Conservation (phyloP, 2,113 vertebrate genomes). For the Tricholaema leucomelas region DNA sequence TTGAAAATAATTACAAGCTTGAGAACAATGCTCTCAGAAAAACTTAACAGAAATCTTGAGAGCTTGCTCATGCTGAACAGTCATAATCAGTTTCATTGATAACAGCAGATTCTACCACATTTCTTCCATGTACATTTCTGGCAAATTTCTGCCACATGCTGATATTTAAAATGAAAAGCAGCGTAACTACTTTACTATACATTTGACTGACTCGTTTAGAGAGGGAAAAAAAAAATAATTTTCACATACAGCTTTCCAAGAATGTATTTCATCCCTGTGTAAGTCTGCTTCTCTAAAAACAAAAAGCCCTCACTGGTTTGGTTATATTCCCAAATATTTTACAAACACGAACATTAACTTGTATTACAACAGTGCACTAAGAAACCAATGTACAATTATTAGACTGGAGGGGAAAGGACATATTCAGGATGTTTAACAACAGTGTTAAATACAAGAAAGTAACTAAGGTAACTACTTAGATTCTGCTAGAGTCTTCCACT, state of each 20-base stretch:
- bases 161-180: conserved; percentile 36
- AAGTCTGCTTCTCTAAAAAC: not conserved
- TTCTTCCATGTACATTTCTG: conserved; percentile 6
- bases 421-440: not conserved
- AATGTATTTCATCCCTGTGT: not conserved
- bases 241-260: not conserved
- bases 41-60: not conserved
- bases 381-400: not conserved
- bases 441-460: not conserved
- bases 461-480: not conserved
- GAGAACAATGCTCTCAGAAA: conserved; percentile 13
- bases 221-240: not conserved
- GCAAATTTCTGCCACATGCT: conserved; percentile 14
- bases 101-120: not conserved
- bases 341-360: not conserved
- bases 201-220: not conserved
- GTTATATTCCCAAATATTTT: not conserved
- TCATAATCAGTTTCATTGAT: not conserved
- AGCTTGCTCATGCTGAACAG: not conserved
- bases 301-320: not conserved
- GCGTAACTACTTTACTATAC: not conserved
- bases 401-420: not conserved
- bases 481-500: not conserved
- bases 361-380: not conserved
- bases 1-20: conserved; percentile 22